Percentiles rank a stretch among this genome's conserved stretches.
Conservation (phyloP, 2,888 invertebrate genomes). For the Tryphoninae sp. region DNA sequence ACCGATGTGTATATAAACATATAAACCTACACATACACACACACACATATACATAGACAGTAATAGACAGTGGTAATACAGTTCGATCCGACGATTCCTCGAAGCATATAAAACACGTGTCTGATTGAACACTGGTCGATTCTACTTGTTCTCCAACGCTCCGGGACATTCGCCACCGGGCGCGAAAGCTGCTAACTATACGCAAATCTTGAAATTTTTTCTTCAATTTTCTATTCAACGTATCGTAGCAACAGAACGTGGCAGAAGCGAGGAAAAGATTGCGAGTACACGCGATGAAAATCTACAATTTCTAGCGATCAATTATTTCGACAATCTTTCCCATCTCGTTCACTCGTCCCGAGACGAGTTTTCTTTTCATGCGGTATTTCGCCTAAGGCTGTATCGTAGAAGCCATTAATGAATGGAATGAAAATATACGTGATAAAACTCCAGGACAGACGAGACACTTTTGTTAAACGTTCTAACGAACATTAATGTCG, state of each 20-base stretch:
- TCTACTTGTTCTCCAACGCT: slow-evolving; percentile 52
- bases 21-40: slow-evolving; percentile 5
- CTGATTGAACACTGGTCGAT: slow-evolving; percentile 53
- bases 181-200: slow-evolving; percentile 33
- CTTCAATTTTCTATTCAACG: background rate
- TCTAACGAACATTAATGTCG: background rate
- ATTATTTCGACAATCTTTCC: slow-evolving; percentile 39
- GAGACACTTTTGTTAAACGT: background rate
- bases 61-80: background rate
- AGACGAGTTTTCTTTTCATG: background rate
- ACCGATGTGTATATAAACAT: background rate
- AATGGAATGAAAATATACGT: slow-evolving; percentile 36
- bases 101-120: slow-evolving; percentile 65
- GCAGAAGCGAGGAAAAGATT: background rate
- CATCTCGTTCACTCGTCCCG: slow-evolving; percentile 2
- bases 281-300: background rate
- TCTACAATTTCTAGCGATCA: background rate
- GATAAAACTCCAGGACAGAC: background rate
- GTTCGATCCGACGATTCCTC: slow-evolving; percentile 59
- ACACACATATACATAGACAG: background rate
- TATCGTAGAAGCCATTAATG: slow-evolving; percentile 32
- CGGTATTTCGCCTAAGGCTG: slow-evolving; percentile 35
- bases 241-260: background rate
- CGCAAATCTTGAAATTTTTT: background rate
- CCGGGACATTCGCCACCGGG: slow-evolving; percentile 47